Conservation (phyloP, 2,797 vertebrate genomes). For the Podarcis siculus region DNA sequence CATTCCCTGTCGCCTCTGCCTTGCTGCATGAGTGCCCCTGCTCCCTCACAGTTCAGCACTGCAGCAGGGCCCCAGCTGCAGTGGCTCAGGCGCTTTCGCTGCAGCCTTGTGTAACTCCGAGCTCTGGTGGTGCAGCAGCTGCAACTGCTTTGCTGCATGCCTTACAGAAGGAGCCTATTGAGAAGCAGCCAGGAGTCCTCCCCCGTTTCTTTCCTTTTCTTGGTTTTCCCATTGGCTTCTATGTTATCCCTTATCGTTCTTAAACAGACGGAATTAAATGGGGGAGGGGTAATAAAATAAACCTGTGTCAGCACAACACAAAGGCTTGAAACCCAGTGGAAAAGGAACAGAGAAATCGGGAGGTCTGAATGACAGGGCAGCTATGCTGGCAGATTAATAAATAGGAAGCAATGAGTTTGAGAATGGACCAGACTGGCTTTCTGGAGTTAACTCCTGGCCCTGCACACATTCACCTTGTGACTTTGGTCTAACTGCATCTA, state of each 20-base stretch:
- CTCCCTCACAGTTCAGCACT: neutral
- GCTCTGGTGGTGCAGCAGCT: neutral
- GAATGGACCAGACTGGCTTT: neutral
- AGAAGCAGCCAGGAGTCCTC: neutral
- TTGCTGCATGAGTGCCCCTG: neutral
- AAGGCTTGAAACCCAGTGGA: neutral
- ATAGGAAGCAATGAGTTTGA: neutral
- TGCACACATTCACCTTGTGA: neutral
- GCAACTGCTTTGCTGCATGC: neutral
- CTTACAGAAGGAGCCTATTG: neutral
- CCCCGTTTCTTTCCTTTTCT: too few species aligned
- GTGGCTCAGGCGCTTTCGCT: neutral
- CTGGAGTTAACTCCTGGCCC: neutral
- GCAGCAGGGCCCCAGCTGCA: conserved; percentile 4
- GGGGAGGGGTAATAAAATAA: neutral
- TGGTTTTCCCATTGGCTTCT: neutral
- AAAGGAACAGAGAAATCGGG: neutral
- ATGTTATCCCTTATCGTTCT: conserved; percentile 9
- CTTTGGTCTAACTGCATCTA: neutral
- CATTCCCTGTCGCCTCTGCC: neutral
- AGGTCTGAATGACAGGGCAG: neutral
- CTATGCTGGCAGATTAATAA: neutral
- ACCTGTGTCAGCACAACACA: neutral
- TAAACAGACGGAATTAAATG: conserved; percentile 20
- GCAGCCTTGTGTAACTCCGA: conserved; percentile 4